These are phyloP conservation scores for Furnarius figulus DNA, from an alignment of 2,113 vertebrate genomes.

Conservation along the genomic window DNA sequence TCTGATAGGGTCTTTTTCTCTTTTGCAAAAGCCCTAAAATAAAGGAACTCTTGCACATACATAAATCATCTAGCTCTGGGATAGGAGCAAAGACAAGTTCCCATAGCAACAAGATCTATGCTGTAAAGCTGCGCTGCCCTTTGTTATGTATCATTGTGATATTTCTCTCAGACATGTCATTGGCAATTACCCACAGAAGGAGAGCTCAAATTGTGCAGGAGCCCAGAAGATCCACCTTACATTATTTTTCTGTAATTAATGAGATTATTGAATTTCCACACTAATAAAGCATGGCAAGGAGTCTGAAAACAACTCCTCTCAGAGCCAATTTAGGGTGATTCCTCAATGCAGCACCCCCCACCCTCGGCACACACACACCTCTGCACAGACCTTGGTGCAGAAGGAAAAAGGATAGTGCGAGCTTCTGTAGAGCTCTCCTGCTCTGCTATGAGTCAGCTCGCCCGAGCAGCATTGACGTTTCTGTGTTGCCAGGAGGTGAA, in stretches of 20 bases:
- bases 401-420: not conserved
- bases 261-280: slow-evolving; percentile 74
- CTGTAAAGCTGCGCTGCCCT: slow-evolving; percentile 72
- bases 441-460: slow-evolving; percentile 56
- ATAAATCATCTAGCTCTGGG: slow-evolving; percentile 73
- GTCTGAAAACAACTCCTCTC: slow-evolving; percentile 66
- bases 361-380: not conserved
- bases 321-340: slow-evolving; percentile 33
- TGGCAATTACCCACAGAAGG: slow-evolving; percentile 75
- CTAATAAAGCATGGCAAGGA: slow-evolving; percentile 64
- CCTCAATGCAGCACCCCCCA: not conserved
- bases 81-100: slow-evolving; percentile 73
- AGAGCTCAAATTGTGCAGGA: slow-evolving; percentile 71
- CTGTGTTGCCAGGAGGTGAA: slow-evolving; percentile 71
- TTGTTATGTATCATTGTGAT: slow-evolving; percentile 77
- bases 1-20: slow-evolving; percentile 38
- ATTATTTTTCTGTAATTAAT: slow-evolving; percentile 76
- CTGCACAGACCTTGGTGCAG: not conserved
- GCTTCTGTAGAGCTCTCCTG: slow-evolving; percentile 32
- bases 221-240: slow-evolving; percentile 70
- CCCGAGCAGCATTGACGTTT: slow-evolving; percentile 38
- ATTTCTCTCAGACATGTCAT: slow-evolving; percentile 76
- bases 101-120: slow-evolving; percentile 77
- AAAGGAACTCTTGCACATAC: slow-evolving; percentile 73
- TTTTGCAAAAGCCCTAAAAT: slow-evolving; percentile 65